Evolutionary conservation across 2,113 vertebrate genomes (phyloP).

Genomic region (Eidolon helvum): DNA sequence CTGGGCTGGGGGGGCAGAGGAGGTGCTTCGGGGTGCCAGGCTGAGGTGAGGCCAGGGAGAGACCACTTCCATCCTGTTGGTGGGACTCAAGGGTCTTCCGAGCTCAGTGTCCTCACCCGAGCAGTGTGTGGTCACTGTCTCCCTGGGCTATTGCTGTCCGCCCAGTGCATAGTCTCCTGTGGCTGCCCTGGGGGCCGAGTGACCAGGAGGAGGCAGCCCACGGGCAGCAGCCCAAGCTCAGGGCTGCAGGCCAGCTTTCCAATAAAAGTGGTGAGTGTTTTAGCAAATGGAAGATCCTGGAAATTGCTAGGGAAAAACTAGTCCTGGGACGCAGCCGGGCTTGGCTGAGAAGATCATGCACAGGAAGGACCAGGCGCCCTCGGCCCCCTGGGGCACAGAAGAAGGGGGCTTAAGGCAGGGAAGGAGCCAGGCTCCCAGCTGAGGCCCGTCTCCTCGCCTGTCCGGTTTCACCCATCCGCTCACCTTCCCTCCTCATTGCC

Average conservation of each 20-base stretch:
- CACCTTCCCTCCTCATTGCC: neutral
- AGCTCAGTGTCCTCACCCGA: neutral
- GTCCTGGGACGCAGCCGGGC: neutral
- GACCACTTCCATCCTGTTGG: neutral
- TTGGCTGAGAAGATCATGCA: fast-evolving
- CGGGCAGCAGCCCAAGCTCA: neutral
- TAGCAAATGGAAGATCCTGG: slow-evolving; percentile 34
- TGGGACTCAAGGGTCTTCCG: neutral
- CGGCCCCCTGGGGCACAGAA: neutral
- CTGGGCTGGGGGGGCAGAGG: neutral
- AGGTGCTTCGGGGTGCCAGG: neutral
- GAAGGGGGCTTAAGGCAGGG: neutral
- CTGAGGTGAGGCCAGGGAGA: neutral
- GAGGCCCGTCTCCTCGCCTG: neutral
- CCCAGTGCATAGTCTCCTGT: neutral
- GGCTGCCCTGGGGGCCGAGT: neutral
- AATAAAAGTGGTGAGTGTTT: neutral
- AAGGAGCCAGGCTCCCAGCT: neutral
- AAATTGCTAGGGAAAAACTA: neutral
- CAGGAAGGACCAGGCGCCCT: neutral
- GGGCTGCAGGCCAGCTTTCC: neutral
- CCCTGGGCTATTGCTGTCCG: neutral
- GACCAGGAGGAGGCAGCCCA: fast-evolving
- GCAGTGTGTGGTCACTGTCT: neutral
- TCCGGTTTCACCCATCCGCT: too few relatives aligned